Evolutionary conservation across 2,797 vertebrate genomes (phyloP).

Genomic region (Antennarius maculatus): DNA sequence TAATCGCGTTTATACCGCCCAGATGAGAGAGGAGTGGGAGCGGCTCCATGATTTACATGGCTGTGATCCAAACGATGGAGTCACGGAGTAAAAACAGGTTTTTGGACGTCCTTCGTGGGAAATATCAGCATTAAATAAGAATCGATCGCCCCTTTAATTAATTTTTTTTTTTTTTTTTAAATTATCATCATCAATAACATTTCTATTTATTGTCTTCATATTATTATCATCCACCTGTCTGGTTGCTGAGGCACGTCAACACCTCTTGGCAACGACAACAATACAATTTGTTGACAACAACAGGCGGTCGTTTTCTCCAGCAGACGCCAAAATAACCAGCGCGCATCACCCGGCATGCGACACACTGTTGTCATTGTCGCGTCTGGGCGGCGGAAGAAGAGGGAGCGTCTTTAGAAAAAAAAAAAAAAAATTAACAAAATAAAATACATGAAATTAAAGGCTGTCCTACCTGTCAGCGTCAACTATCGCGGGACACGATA

Average conservation of each 20-base stretch:
- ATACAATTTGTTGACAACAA: constrained; percentile 52
- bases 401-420: neutral
- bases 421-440: too few relatives aligned
- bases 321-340: constrained; percentile 35
- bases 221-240: constrained; percentile 20
- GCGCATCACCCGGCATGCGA: constrained; percentile 49
- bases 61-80: constrained; percentile 39
- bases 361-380: constrained; percentile 54
- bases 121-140: neutral
- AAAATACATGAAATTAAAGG: neutral
- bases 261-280: constrained; percentile 4
- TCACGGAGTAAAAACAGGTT: constrained; percentile 6
- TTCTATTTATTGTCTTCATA: neutral
- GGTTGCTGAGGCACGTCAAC: neutral
- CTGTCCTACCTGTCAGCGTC: constrained; percentile 45
- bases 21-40: constrained; percentile 34
- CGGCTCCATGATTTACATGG: constrained; percentile 42
- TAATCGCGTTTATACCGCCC: constrained; percentile 12
- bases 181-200: neutral
- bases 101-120: constrained; percentile 15
- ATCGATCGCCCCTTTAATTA: neutral
- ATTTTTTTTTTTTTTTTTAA: neutral
- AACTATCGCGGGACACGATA: neutral
- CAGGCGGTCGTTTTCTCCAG: constrained; percentile 56
- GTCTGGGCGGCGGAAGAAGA: constrained; percentile 16